Conservation (phyloP, 2,113 vertebrate genomes). For the Podocnemis expansa region DNA sequence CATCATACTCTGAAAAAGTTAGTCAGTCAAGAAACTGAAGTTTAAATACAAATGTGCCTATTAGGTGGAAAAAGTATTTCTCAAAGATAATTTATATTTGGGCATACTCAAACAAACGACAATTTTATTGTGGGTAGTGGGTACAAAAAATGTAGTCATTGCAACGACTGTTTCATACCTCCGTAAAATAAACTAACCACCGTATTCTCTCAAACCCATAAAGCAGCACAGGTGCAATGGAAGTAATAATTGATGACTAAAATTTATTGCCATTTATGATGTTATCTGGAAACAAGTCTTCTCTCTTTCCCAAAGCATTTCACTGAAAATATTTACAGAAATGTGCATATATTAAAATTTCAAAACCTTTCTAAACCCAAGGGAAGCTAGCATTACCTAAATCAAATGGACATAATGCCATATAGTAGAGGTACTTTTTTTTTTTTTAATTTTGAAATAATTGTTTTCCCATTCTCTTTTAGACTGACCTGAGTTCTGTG, state of each 20-base stretch:
- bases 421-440: background rate
- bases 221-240: accelerated
- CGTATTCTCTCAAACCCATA: background rate
- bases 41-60: background rate
- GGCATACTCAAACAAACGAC: background rate
- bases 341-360: accelerated
- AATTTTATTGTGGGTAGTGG: background rate
- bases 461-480: background rate
- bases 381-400: background rate
- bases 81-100: background rate
- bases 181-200: background rate
- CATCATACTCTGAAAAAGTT: background rate
- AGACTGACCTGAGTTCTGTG: background rate
- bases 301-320: background rate
- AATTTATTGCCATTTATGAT: background rate
- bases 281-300: background rate
- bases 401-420: background rate
- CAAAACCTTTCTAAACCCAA: background rate
- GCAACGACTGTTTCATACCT: background rate
- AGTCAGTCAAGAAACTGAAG: background rate
- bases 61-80: background rate
- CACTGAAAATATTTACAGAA: background rate
- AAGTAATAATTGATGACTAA: accelerated
- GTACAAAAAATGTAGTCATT: background rate
- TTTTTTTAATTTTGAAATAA: background rate